phyloP scores from a whole-genome alignment of 2,113 vertebrate genomes.

The Colinus virginianus region DNA sequence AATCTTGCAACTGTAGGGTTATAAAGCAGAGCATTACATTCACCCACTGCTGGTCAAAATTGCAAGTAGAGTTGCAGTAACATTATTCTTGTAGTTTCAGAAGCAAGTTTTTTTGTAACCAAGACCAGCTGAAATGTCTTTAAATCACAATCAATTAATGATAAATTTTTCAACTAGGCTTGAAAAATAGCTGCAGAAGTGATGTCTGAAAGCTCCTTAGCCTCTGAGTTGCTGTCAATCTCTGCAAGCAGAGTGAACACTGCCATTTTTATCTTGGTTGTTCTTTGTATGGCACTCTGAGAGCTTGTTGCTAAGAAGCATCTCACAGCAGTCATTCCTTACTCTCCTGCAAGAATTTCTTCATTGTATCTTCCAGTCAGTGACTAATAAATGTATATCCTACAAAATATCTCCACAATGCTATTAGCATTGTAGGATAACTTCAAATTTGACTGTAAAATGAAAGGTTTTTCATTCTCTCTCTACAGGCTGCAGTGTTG shows the following conservation, averaged over 20 bases:
- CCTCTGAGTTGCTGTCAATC: neutral
- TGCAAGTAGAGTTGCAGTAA: neutral
- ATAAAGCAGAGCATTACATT: neutral
- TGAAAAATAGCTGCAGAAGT: conserved; percentile 11
- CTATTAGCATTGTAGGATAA: neutral
- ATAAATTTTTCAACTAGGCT: neutral
- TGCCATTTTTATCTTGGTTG: neutral
- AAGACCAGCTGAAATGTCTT: conserved; percentile 29
- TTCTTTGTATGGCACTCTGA: neutral
- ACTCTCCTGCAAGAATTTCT: neutral
- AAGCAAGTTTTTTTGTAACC: conserved; percentile 17
- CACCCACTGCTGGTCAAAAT: neutral
- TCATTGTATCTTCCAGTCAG: neutral
- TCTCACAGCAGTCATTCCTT: neutral
- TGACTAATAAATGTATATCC: neutral
- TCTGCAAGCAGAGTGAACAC: neutral
- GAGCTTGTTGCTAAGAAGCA: conserved; percentile 31
- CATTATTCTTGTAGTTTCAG: conserved; percentile 7
- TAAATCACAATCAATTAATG: conserved; percentile 11
- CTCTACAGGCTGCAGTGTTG: conserved; percentile 88
- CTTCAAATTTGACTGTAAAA: neutral
- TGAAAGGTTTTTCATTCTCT: conserved; percentile 25
- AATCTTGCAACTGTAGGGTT: neutral
- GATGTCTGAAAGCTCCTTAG: conserved; percentile 17
- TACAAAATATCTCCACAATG: neutral